A percentile compares a stretch with the other conserved stretches of the same genome.
Evolutionary conservation across 1,140 invertebrate species (phyloP).

Genomic region (Latrodectus geometricus): DNA sequence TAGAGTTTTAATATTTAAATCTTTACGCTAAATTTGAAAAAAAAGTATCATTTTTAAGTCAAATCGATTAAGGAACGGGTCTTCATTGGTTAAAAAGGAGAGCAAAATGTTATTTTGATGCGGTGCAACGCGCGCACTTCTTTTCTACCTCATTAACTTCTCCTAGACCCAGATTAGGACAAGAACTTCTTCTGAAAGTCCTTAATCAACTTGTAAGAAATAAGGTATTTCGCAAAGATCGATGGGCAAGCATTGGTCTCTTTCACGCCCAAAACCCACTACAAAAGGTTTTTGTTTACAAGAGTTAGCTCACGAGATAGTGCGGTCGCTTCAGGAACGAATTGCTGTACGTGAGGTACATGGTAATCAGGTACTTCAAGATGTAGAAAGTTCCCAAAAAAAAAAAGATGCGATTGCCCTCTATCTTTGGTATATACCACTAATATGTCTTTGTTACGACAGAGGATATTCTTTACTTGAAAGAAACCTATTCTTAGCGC

Average conservation of each 20-base stretch:
- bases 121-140: constrained; percentile 33
- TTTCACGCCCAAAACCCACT: constrained; percentile 31
- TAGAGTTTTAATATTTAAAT: too few relatives aligned
- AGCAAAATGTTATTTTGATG: constrained; percentile 53
- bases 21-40: too few relatives aligned
- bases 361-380: constrained; percentile 55
- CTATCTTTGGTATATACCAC: constrained; percentile 24
- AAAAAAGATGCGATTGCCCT: constrained; percentile 30
- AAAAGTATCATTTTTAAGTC: too few relatives aligned
- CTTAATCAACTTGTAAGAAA: constrained; percentile 59
- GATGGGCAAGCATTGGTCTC: constrained; percentile 38
- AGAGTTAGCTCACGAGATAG: constrained; percentile 54
- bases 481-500: constrained; percentile 32
- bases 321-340: constrained; percentile 58
- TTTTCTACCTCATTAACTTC: constrained; percentile 59
- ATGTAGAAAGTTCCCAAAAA: constrained; percentile 33
- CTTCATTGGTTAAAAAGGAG: background rate
- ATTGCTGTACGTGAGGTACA: constrained; percentile 55
- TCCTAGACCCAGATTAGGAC: constrained; percentile 52
- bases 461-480: constrained; percentile 42
- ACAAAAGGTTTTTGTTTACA: constrained; percentile 45
- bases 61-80: constrained; percentile 40
- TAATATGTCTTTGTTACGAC: constrained; percentile 36
- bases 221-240: constrained; percentile 43
- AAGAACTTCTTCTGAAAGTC: constrained; percentile 55